Percentiles rank a stretch among this genome's conserved stretches.
These are phyloP conservation scores for Thyatira batis DNA, from an alignment of 2,888 invertebrate genomes.

Conservation along the genomic window DNA sequence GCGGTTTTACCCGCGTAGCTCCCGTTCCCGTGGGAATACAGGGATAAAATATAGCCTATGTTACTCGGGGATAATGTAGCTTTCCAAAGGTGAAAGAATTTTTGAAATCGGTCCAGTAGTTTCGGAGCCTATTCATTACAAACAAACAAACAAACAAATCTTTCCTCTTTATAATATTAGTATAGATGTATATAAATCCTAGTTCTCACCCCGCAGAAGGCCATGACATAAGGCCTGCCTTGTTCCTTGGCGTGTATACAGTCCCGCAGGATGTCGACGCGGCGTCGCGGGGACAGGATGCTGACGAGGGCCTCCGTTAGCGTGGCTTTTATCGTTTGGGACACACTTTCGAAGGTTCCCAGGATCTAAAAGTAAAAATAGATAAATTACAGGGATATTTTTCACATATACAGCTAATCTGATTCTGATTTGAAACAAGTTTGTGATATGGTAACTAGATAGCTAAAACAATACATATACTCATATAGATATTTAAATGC, in stretches of 20 bases:
- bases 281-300: slow-evolving; percentile 96
- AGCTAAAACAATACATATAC: too few species aligned
- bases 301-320: slow-evolving; percentile 95
- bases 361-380: slow-evolving; percentile 78
- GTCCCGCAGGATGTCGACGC: slow-evolving; percentile 98
- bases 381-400: background rate
- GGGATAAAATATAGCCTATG: too few species aligned
- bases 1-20: too few species aligned
- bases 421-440: background rate
- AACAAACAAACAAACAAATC: too few species aligned
- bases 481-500: too few species aligned
- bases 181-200: background rate
- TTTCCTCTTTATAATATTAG: background rate
- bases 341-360: slow-evolving; percentile 97
- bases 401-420: too few species aligned
- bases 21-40: too few species aligned
- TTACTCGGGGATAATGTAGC: too few species aligned
- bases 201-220: slow-evolving; percentile 94
- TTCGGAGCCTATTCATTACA: too few species aligned
- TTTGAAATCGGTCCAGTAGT: too few species aligned
- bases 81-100: too few species aligned
- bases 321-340: slow-evolving; percentile 92
- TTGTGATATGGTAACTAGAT: too few species aligned
- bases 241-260: slow-evolving; percentile 93
- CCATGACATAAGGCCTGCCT: slow-evolving; percentile 95